Conservation (phyloP, 2,888 invertebrate genomes). For the Heliothis peltigera region DNA sequence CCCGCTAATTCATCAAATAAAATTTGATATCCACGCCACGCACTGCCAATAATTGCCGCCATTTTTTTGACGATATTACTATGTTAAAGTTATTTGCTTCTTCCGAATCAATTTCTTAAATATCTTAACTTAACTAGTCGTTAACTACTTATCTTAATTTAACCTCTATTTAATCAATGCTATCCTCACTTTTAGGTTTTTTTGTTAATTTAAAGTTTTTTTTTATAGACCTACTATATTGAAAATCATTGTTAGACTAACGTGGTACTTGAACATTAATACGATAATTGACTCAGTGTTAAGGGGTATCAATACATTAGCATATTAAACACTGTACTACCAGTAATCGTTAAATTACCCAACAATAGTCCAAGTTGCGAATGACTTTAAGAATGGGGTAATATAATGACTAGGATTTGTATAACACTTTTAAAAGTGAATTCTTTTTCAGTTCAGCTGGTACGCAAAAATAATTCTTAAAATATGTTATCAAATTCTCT, state of each 20-base stretch:
- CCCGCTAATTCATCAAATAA: slow-evolving; percentile 80
- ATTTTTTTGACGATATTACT: slow-evolving; percentile 63
- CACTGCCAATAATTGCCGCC: slow-evolving; percentile 76
- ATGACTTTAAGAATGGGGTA: background rate
- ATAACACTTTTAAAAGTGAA: too few species aligned
- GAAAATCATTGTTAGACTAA: slow-evolving; percentile 34
- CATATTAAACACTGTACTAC: slow-evolving; percentile 38
- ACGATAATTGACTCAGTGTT: slow-evolving; percentile 32
- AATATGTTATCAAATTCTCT: too few species aligned
- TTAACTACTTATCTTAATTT: background rate
- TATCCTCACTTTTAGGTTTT: slow-evolving; percentile 14
- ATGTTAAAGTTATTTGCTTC: slow-evolving; percentile 4
- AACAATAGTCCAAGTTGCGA: slow-evolving; percentile 16
- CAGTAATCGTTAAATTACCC: slow-evolving; percentile 26
- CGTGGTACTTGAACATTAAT: slow-evolving; percentile 9
- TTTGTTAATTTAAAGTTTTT: background rate
- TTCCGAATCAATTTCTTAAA: background rate
- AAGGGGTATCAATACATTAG: slow-evolving; percentile 45
- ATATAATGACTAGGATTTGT: too few species aligned
- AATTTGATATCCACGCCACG: slow-evolving; percentile 72
- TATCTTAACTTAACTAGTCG: background rate
- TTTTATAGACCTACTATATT: slow-evolving; percentile 5
- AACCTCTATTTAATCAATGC: background rate
- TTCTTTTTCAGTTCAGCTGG: too few species aligned
- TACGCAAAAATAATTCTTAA: too few species aligned